phyloP scores from a whole-genome alignment of 2,888 invertebrate genomes.

The Eristalis intricaria region DNA sequence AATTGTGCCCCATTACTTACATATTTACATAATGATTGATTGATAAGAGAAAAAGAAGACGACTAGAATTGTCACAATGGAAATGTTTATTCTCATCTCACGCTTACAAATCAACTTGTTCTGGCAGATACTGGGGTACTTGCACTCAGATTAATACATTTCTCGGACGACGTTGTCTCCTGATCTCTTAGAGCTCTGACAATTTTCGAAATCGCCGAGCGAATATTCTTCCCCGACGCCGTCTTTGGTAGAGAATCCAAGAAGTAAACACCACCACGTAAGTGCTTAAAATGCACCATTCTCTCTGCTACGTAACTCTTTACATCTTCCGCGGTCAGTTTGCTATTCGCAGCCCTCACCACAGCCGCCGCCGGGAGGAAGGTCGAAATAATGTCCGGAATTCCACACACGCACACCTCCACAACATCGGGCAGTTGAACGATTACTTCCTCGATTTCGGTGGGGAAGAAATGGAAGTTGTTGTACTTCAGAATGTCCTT shows the following conservation, averaged over 20 bases:
- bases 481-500: slow-evolving; percentile 75
- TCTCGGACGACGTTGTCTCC: neutral
- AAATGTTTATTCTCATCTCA: too few species aligned
- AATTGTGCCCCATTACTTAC: too few species aligned
- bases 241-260: slow-evolving; percentile 71
- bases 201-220: slow-evolving; percentile 66
- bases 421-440: slow-evolving; percentile 62
- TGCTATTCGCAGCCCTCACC: slow-evolving; percentile 48
- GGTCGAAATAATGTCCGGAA: slow-evolving; percentile 65
- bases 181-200: slow-evolving; percentile 1
- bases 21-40: too few species aligned
- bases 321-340: slow-evolving; percentile 53
- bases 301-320: slow-evolving; percentile 60
- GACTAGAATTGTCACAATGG: neutral
- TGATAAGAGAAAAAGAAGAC: too few species aligned
- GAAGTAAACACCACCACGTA: slow-evolving; percentile 73
- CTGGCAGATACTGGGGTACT: neutral
- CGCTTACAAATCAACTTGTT: neutral
- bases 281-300: slow-evolving; percentile 73
- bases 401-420: slow-evolving; percentile 72
- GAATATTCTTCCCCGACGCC: slow-evolving; percentile 72
- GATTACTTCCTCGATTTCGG: slow-evolving; percentile 73
- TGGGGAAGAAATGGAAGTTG: slow-evolving; percentile 72
- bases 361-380: slow-evolving; percentile 72
- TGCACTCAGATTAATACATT: neutral